Conservation (phyloP, 1,140 invertebrate species). For the Diachasma alloeum region DNA sequence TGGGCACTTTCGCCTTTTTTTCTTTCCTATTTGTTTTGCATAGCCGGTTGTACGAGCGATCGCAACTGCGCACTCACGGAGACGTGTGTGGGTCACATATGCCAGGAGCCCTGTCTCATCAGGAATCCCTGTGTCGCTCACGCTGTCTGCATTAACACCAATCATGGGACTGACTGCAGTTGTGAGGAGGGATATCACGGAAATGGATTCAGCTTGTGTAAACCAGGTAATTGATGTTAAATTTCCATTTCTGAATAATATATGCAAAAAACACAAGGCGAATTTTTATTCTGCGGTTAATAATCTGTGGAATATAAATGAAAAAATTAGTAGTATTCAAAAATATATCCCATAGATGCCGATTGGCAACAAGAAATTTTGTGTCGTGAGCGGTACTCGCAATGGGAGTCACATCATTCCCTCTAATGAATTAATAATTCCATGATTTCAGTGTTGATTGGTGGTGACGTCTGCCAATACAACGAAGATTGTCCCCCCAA, state of each 20-base stretch:
- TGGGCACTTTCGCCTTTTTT: conserved; percentile 60
- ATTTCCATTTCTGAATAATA: neutral
- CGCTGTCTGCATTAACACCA: conserved; percentile 88
- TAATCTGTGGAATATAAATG: too few species aligned
- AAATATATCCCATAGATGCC: neutral
- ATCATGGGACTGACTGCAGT: conserved; percentile 84
- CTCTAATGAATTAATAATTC: neutral
- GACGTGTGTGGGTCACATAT: conserved; percentile 82
- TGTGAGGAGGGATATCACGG: conserved; percentile 86
- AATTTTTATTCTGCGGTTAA: too few species aligned
- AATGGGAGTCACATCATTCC: too few species aligned
- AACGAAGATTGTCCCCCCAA: conserved; percentile 88
- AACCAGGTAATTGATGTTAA: conserved; percentile 70
- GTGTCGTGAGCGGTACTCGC: too few species aligned
- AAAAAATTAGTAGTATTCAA: neutral
- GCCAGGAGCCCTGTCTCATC: conserved; percentile 82
- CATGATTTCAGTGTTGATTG: conserved; percentile 68
- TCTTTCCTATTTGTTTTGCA: conserved; percentile 51
- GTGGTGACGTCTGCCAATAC: conserved; percentile 82
- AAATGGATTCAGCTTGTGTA: conserved; percentile 82
- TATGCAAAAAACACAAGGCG: too few species aligned
- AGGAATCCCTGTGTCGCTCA: conserved; percentile 84
- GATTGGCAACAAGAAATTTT: too few species aligned
- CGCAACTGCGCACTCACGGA: conserved; percentile 82
- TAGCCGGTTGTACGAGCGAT: conserved; percentile 83